phyloP scores from a whole-genome alignment of 2,797 vertebrate species.

The Taeniopygia guttata region DNA sequence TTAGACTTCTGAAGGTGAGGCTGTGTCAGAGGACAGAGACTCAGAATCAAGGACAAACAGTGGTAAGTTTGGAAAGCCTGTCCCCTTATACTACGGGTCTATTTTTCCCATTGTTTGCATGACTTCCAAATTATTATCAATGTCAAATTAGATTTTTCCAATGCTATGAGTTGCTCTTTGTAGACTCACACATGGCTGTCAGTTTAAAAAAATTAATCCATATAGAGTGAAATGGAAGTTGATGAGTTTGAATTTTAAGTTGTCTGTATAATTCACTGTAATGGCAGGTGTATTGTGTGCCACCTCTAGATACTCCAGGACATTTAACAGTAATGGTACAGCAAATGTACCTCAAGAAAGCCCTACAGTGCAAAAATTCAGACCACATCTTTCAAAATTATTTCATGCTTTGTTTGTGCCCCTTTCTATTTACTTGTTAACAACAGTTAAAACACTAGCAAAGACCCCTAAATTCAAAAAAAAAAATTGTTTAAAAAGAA shows the following conservation, averaged over 20 bases:
- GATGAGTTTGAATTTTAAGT: background rate
- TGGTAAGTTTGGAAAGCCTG: background rate
- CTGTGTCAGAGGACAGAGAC: background rate
- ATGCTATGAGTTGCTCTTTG: background rate
- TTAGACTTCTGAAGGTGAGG: background rate
- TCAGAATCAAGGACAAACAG: background rate
- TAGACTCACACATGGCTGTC: background rate
- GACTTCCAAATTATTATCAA: background rate
- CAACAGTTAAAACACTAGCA: background rate
- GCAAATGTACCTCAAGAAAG: background rate
- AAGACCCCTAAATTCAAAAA: background rate
- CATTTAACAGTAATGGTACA: background rate
- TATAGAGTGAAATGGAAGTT: background rate
- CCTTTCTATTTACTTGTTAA: background rate
- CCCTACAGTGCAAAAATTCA: background rate
- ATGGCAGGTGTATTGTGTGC: background rate
- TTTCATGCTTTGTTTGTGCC: background rate
- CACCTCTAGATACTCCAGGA: background rate
- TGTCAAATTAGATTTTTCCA: background rate
- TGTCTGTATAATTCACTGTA: background rate
- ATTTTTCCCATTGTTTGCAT: background rate
- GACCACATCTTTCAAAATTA: background rate
- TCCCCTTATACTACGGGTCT: background rate
- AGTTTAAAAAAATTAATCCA: background rate
- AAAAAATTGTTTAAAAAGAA: background rate